These are phyloP conservation scores for Toxotes chatareus DNA, from an alignment of 2,113 vertebrate genomes.

Conservation along the genomic window DNA sequence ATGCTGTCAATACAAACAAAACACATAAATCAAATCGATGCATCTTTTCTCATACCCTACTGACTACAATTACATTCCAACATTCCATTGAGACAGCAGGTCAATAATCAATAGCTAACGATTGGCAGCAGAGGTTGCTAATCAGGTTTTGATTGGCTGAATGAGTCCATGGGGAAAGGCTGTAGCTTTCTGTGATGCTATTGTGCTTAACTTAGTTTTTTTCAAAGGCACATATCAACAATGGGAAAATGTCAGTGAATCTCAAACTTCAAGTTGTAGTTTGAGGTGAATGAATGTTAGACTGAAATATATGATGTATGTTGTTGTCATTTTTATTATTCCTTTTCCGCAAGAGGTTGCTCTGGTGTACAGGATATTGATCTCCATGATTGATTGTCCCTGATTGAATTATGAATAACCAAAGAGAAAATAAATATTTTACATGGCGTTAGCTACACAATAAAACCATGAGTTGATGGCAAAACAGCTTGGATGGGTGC, in stretches of 20 bases:
- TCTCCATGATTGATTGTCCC: background rate
- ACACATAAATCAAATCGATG: constrained; percentile 74
- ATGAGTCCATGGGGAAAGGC: constrained; percentile 54
- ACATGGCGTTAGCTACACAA: background rate
- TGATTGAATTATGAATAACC: background rate
- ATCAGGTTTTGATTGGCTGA: constrained; percentile 69
- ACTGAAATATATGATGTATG: background rate
- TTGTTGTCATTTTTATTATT: background rate
- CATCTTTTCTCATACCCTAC: constrained; percentile 68
- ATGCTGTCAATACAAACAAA: constrained; percentile 73
- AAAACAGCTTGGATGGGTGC: background rate
- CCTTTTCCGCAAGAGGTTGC: background rate
- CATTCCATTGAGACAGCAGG: constrained; percentile 55
- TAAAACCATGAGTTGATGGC: background rate
- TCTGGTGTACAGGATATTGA: background rate
- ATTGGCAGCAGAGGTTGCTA: constrained; percentile 64
- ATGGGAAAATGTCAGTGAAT: constrained; percentile 34
- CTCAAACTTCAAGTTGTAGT: background rate
- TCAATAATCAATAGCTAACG: constrained; percentile 75
- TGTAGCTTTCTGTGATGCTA: constrained; percentile 16
- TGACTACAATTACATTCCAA: constrained; percentile 37
- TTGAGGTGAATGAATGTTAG: background rate
- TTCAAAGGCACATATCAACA: background rate
- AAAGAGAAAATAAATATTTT: background rate
- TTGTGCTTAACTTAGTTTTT: constrained; percentile 20